phyloP scores from a whole-genome alignment of 2,113 vertebrate genomes.

The Vombatus ursinus region DNA sequence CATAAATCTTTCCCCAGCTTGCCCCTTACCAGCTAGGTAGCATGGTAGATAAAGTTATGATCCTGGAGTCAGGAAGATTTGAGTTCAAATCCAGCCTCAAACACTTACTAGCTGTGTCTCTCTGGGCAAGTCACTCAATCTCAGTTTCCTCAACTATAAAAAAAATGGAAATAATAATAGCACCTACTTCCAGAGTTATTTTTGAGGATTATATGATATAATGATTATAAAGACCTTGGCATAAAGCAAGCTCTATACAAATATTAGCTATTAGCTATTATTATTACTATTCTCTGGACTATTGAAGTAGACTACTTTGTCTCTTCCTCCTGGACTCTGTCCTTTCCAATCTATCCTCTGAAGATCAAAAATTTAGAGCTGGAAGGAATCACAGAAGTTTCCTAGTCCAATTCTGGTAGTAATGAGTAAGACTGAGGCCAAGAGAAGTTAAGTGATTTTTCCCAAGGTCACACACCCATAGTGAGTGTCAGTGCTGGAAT shows the following conservation, averaged over 20 bases:
- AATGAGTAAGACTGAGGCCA: background rate
- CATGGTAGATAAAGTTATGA: background rate
- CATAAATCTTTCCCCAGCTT: background rate
- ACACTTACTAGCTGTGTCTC: background rate
- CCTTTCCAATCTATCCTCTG: background rate
- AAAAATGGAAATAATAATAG: background rate
- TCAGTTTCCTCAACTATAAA: background rate
- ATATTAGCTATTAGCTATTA: background rate
- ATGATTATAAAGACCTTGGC: background rate
- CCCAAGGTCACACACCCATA: background rate
- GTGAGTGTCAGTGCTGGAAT: background rate
- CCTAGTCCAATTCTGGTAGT: background rate
- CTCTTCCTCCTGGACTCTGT: background rate
- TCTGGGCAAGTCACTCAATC: background rate
- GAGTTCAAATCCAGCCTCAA: background rate
- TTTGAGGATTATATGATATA: too few species aligned
- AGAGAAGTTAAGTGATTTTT: background rate
- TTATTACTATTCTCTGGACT: background rate
- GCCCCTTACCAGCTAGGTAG: background rate
- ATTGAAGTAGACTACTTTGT: background rate
- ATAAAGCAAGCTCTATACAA: background rate
- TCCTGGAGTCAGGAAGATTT: background rate
- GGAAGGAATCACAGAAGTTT: background rate
- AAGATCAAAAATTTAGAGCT: background rate
- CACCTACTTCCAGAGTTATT: background rate